These are phyloP conservation scores for Zelleria hepariella DNA, from an alignment of 2,888 invertebrate species.

Conservation along the genomic window DNA sequence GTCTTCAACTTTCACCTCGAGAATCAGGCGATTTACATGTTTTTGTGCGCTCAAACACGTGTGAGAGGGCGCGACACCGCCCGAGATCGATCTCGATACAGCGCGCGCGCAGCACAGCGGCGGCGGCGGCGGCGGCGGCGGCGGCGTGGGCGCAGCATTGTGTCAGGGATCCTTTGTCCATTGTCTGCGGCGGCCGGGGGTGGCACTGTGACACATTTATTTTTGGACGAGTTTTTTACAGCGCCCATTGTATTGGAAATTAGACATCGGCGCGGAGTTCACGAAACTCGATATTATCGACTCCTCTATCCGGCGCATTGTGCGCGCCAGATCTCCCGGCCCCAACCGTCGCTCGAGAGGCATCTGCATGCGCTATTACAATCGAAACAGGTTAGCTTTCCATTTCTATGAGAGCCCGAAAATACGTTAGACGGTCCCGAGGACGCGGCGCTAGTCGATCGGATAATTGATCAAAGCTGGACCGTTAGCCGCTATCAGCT, in stretches of 20 bases:
- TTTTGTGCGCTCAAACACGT: conserved; percentile 29
- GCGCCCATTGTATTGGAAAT: conserved; percentile 68
- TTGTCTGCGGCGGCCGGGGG: conserved; percentile 58
- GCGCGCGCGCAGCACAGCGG: conserved; percentile 35
- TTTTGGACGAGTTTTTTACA: conserved; percentile 63
- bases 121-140: conserved; percentile 11
- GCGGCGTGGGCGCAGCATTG: conserved; percentile 55
- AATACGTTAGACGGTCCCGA: conserved; percentile 33
- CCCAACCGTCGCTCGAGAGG: not conserved
- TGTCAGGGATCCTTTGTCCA: conserved; percentile 58
- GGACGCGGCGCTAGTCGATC: conserved; percentile 32
- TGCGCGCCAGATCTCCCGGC: not conserved
- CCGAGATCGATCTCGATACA: conserved; percentile 44
- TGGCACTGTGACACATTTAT: conserved; percentile 71
- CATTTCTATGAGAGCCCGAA: conserved; percentile 48
- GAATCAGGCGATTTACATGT: conserved; percentile 58
- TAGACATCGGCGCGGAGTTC: conserved; percentile 61
- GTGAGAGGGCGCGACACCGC: conserved; percentile 26
- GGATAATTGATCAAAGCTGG: conserved; percentile 55
- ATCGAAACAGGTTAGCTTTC: conserved; percentile 63
- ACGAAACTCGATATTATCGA: conserved; percentile 65
- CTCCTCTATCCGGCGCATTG: conserved; percentile 10
- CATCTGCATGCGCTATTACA: conserved; percentile 31
- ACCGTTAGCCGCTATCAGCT: conserved; percentile 61
- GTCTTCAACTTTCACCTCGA: conserved; percentile 67